These are phyloP conservation scores for Empidonax alnorum DNA, from an alignment of 2,113 vertebrate species.

Conservation along the genomic window DNA sequence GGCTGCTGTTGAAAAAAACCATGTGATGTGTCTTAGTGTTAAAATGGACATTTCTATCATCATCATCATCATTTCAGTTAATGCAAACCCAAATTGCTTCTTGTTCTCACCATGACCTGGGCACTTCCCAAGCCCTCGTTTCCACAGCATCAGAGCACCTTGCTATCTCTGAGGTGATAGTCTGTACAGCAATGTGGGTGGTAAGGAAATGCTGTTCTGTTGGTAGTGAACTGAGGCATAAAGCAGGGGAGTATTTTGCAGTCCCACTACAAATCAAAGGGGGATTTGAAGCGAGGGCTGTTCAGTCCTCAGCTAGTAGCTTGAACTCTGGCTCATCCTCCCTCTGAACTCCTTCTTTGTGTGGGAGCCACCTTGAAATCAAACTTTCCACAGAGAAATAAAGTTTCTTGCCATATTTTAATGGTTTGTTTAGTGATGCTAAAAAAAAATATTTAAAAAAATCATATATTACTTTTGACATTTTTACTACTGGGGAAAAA, in stretches of 20 bases:
- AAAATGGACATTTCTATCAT: neutral
- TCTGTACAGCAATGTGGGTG: neutral
- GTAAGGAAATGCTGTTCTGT: neutral
- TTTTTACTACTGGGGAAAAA: neutral
- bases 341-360: constrained; percentile 5
- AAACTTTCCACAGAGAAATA: neutral
- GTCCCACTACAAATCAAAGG: neutral
- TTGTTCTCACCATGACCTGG: neutral
- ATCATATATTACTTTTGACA: neutral
- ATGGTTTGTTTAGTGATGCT: neutral
- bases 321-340: neutral
- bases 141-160: neutral
- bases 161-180: neutral
- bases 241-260: neutral
- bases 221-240: neutral
- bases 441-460: neutral
- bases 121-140: neutral
- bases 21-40: neutral
- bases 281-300: neutral
- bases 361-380: neutral
- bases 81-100: neutral
- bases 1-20: constrained; percentile 36
- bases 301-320: neutral
- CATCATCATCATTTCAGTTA: neutral
- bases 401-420: neutral